phyloP scores from a whole-genome alignment of 1,140 invertebrate species.

The Zaprionus nigranus region DNA sequence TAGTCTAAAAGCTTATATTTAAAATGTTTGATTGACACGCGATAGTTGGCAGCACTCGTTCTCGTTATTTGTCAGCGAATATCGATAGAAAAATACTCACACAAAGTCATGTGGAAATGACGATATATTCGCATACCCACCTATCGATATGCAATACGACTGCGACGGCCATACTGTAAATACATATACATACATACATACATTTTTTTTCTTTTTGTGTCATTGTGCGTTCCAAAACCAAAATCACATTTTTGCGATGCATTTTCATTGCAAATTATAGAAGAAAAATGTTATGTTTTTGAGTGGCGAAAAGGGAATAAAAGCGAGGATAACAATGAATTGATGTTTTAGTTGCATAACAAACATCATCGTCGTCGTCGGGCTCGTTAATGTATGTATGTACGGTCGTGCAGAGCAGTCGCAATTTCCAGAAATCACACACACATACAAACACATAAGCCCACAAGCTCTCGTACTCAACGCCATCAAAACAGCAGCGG shows the following conservation, averaged over 20 bases:
- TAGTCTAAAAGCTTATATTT: background rate
- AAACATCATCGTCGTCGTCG: conserved; percentile 64
- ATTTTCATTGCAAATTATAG: conserved; percentile 58
- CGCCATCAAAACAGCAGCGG: conserved; percentile 52
- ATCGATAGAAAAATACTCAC: conserved; percentile 20
- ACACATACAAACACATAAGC: conserved; percentile 43
- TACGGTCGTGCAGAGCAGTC: conserved; percentile 21
- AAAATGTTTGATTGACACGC: background rate
- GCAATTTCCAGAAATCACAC: conserved; percentile 75
- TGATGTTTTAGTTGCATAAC: conserved; percentile 74
- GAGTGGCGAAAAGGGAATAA: conserved; percentile 33
- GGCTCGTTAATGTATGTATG: conserved; percentile 51
- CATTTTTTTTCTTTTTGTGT: conserved; percentile 58
- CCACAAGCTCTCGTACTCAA: conserved; percentile 18
- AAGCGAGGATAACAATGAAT: conserved; percentile 70
- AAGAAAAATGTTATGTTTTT: conserved; percentile 58
- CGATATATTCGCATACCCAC: conserved; percentile 2
- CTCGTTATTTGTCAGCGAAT: background rate
- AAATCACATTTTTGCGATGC: conserved; percentile 58
- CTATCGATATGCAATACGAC: conserved; percentile 32
- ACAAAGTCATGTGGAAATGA: background rate
- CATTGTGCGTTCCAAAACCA: conserved; percentile 53
- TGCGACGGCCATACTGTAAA: conserved; percentile 56
- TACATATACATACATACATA: conserved; percentile 51
- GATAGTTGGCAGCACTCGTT: background rate